These are phyloP conservation scores for Amazona vittata DNA, from an alignment of 2,113 vertebrate species.

Conservation along the genomic window DNA sequence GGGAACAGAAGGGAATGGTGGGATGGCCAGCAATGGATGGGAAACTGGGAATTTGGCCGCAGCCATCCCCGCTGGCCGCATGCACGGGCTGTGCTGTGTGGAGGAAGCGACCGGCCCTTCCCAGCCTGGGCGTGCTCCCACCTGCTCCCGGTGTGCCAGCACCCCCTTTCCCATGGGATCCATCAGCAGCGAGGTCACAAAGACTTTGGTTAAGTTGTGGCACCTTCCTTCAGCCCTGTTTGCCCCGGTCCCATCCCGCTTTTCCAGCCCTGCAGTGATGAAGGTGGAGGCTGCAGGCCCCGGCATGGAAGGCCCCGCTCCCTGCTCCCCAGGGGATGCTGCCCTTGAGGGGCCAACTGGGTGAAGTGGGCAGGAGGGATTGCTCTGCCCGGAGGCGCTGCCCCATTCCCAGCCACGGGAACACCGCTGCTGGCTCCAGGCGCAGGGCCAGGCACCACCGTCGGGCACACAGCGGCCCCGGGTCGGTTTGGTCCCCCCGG, in stretches of 20 bases:
- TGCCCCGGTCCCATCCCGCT: fast-evolving
- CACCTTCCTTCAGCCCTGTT: fast-evolving
- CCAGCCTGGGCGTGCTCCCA: background rate
- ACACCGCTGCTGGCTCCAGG: fast-evolving
- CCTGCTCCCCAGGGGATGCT: background rate
- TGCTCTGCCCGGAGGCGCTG: background rate
- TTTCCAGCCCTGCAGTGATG: background rate
- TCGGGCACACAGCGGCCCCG: background rate
- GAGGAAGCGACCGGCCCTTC: background rate
- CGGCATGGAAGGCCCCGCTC: background rate
- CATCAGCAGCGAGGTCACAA: fast-evolving
- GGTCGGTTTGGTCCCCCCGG: background rate
- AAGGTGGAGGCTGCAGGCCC: background rate
- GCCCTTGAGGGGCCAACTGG: background rate
- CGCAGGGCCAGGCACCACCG: fast-evolving
- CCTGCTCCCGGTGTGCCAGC: background rate
- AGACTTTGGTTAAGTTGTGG: background rate
- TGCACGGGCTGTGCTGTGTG: background rate
- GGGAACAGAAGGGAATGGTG: fast-evolving
- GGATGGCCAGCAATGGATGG: background rate
- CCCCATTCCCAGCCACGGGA: background rate
- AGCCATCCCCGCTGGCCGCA: background rate
- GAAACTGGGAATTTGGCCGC: background rate
- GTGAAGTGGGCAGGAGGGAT: background rate
- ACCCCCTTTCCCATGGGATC: background rate